These are phyloP conservation scores for Margaritifera margaritifera DNA, from an alignment of 2,888 invertebrate genomes.

Conservation along the genomic window DNA sequence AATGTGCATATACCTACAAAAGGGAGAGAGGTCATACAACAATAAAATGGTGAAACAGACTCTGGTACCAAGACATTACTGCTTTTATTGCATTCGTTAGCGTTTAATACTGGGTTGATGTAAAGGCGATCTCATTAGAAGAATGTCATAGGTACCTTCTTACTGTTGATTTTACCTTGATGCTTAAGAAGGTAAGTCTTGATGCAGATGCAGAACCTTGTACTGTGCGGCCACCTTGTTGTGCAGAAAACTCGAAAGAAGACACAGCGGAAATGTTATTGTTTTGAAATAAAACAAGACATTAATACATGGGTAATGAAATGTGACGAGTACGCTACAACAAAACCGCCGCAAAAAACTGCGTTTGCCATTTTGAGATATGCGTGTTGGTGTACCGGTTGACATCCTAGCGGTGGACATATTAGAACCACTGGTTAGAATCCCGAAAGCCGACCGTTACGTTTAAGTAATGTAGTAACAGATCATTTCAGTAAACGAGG, in stretches of 20 bases:
- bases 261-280: constrained; percentile 15
- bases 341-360: constrained; percentile 12
- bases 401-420: constrained; percentile 20
- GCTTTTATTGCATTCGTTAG: constrained; percentile 11
- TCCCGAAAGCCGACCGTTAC: constrained; percentile 11
- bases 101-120: constrained; percentile 3
- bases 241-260: constrained; percentile 13
- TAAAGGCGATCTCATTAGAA: constrained; percentile 4
- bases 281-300: constrained; percentile 13
- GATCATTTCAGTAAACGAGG: constrained; percentile 28
- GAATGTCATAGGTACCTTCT: constrained; percentile 5
- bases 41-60: not conserved
- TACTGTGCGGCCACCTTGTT: constrained; percentile 18
- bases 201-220: constrained; percentile 10
- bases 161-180: constrained; percentile 9
- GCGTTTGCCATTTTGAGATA: constrained; percentile 69
- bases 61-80: constrained; percentile 20
- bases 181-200: constrained; percentile 6
- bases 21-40: not conserved
- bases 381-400: constrained; percentile 82
- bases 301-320: constrained; percentile 1
- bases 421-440: constrained; percentile 20
- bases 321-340: constrained; percentile 19
- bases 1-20: no score
- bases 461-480: not conserved